Evolutionary conservation across 2,797 vertebrate genomes (phyloP), one percentile per base, ranked within the genome.

Genomic region (Danio kyathit): DNA sequence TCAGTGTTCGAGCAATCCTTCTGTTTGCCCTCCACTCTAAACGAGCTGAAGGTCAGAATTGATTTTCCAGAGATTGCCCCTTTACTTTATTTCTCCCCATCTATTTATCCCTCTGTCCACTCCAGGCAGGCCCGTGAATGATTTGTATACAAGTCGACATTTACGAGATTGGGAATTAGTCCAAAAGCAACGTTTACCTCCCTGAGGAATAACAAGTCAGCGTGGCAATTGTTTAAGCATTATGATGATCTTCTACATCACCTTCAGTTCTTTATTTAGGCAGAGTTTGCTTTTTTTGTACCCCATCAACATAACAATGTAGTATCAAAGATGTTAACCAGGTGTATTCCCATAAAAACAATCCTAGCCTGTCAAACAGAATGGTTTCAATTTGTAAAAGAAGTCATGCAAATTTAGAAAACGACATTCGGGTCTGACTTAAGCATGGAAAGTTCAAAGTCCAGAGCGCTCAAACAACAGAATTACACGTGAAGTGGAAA

Each of bases 121-220:
- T 64, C 19, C 60, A 67, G 38, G 51, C 40, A 0, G 29, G 49
- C 69, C 56, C 19, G 12, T 46, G 51, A 57, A 65, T 80, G 72
- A 85, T 86, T 85, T 83, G 71, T 82, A 76, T 77, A 44, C 1
- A 71, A 29, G 46, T 21, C 48, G 80, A 86, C 85, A 86, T 85
- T 84, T 84, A 84, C 17, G 43, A 81, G 75, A 80, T 70, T 79
- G 85, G 71, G 74, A 83, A 82, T 74, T 74, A 81, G 65, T 61
- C 56, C 73, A 10, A 79, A 76, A 79, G 77, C 71, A 85, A 82
- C 65, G 38, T 6, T 11, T 65, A 46, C 19, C 65, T 82, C 82
- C 76, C 49, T 38, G 56, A 63, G 54, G 76, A 85, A 84, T 54
- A 82, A 21, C 1, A 60, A 82, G 60, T 44, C 0, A 57, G 80